Evolutionary conservation across 2,797 vertebrate species (phyloP), one percentile per base, ranked within the genome.

Genomic region (Chelidonichthys spinosus): DNA sequence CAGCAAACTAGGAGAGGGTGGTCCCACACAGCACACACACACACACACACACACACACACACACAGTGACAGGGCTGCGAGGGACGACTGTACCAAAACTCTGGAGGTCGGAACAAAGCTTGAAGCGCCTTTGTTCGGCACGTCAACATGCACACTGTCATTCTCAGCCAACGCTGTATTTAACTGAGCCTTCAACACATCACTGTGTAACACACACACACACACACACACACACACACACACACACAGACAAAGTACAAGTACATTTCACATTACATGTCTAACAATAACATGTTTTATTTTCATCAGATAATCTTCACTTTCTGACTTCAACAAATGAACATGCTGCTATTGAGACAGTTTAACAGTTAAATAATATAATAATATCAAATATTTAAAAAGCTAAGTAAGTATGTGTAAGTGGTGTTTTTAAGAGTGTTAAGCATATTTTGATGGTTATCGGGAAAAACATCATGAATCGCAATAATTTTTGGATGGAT

Each of bases 101-200:
- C 44, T 69, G 32, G 64, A 80, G 79, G 82, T 84, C 42, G 8
- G 75, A 71, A 90, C 86, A 76, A 76, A 13, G 78, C 84, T 80
- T 4, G 47, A 44, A 78, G 86, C 65, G 77, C 32, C 39, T 83
- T 71, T 76, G 64, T 72, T 69, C 40, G 43, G 71, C 69, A 60
- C 58, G 74, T 72, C 14, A 52, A 62, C 32, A 9, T 10, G n/a
- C 67, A 69, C 49, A 2, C 67, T 17, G 69, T 50, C 1, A 8
- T 43, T 63, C 13, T 52, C 52, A 59, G 78, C 17, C 11, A 54
- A 61, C 52, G 37, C 14, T 37, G 49, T 65, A 17, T 37, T 17
- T 35, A 49, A 56, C 50, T 46, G 61, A 76, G 60, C 43, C 56
- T 55, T 59, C 25, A 33, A 18, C 54, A 54, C 47, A 43, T 33